phyloP scores from a whole-genome alignment of 1,140 invertebrate genomes.

The Dendrolimus kikuchii region DNA sequence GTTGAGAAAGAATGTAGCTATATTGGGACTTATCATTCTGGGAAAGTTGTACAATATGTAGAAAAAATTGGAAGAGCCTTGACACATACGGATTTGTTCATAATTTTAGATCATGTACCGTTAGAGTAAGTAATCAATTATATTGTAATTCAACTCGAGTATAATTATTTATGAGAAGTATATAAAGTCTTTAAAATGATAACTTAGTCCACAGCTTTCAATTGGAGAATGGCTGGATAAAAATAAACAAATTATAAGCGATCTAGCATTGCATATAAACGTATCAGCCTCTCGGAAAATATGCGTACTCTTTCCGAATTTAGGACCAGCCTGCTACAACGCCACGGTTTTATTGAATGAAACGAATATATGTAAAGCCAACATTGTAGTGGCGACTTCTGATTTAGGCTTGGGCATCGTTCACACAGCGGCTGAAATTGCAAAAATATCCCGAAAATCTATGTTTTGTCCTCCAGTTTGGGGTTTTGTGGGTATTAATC shows the following conservation, averaged over 20 bases:
- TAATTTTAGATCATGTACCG: conserved; percentile 50
- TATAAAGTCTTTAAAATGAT: conserved; percentile 9
- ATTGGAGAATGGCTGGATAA: conserved; percentile 50
- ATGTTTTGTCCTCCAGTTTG: conserved; percentile 72
- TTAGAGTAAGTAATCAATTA: conserved; percentile 35
- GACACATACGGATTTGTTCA: conserved; percentile 44
- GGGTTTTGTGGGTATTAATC: conserved; percentile 71
- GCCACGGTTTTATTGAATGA: conserved; percentile 57
- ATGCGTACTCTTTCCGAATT: conserved; percentile 57
- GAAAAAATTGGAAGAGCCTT: conserved; percentile 56
- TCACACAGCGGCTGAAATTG: conserved; percentile 41
- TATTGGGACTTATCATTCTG: conserved; percentile 28
- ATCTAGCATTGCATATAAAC: conserved; percentile 55
- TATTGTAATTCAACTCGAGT: not conserved
- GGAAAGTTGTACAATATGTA: conserved; percentile 45
- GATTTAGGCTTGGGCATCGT: conserved; percentile 62
- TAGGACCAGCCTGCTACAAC: conserved; percentile 68
- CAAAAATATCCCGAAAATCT: conserved; percentile 51
- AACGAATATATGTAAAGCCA: conserved; percentile 44
- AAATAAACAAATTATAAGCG: conserved; percentile 47
- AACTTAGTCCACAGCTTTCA: conserved; percentile 30
- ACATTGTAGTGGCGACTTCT: conserved; percentile 68
- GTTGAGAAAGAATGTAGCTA: conserved; percentile 52
- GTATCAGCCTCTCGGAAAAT: conserved; percentile 49
- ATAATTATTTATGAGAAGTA: not conserved